phyloP scores from a whole-genome alignment of 1,140 invertebrate species.

The Oncopeltus fasciatus region DNA sequence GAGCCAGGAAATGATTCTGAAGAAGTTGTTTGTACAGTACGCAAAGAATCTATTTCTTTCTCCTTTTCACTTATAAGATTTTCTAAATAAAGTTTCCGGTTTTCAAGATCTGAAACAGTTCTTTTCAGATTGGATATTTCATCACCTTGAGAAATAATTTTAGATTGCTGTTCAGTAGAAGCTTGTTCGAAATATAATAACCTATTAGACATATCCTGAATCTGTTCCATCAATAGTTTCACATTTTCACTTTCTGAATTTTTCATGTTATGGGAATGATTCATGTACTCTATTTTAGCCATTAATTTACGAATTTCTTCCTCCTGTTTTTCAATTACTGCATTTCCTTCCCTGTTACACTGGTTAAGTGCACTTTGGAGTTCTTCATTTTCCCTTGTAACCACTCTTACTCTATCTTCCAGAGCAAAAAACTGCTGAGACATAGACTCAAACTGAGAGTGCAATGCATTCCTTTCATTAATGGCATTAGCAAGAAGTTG shows the following conservation, averaged over 20 bases:
- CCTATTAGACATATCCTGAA: not conserved
- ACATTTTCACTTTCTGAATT: conserved; percentile 18
- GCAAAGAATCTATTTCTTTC: not conserved
- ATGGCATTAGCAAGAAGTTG: not conserved
- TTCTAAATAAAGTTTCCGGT: not conserved
- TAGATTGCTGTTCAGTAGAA: not conserved
- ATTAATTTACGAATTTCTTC: conserved; percentile 11
- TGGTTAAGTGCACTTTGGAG: conserved; percentile 21
- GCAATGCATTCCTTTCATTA: not conserved
- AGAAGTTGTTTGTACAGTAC: not conserved
- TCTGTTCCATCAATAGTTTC: not conserved
- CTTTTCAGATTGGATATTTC: not conserved
- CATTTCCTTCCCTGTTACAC: conserved; percentile 5
- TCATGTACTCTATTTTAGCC: conserved; percentile 4
- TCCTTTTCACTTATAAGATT: not conserved
- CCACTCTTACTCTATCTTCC: not conserved
- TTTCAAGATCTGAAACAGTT: not conserved
- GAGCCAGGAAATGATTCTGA: not conserved
- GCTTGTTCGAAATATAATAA: not conserved
- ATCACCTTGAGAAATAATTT: not conserved
- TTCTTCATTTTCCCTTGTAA: conserved; percentile 20
- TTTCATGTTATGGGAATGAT: not conserved
- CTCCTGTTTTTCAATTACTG: conserved; percentile 12
- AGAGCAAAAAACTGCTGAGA: not conserved
- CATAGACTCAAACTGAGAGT: not conserved